Evolutionary conservation across 2,113 vertebrate species (phyloP).

Genomic region (Trichechus manatus): DNA sequence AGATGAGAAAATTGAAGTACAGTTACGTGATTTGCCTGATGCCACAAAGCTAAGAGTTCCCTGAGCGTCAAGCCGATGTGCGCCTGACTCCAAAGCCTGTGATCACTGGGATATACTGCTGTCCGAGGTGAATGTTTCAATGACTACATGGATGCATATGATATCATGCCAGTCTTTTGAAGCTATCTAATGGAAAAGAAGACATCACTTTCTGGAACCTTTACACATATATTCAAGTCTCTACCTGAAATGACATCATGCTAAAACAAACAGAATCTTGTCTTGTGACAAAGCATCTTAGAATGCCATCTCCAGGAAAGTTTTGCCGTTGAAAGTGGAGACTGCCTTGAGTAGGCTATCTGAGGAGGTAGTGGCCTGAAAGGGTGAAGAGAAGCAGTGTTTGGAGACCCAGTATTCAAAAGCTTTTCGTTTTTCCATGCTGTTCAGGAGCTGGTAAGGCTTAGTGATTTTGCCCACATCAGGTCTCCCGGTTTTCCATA

Average conservation of each 20-base stretch:
- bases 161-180: background rate
- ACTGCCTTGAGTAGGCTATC: background rate
- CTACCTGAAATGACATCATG: background rate
- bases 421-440: background rate
- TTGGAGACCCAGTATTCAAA: background rate
- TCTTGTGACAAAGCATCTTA: background rate
- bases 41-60: background rate
- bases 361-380: background rate
- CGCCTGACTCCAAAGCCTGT: background rate
- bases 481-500: background rate
- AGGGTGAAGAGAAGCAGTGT: background rate
- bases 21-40: background rate
- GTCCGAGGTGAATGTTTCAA: background rate
- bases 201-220: background rate
- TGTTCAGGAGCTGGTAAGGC: background rate
- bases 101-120: background rate
- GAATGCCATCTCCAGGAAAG: background rate
- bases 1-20: constrained; percentile 22
- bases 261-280: background rate
- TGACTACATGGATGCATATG: background rate
- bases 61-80: background rate
- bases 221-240: background rate
- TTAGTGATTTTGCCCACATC: background rate
- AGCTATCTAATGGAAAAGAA: background rate
- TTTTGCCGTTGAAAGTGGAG: constrained; percentile 20